A percentile compares a stretch with the other conserved stretches of the same genome.
phyloP scores from a whole-genome alignment of 2,888 invertebrate species.

The Chymomyza amoena region DNA sequence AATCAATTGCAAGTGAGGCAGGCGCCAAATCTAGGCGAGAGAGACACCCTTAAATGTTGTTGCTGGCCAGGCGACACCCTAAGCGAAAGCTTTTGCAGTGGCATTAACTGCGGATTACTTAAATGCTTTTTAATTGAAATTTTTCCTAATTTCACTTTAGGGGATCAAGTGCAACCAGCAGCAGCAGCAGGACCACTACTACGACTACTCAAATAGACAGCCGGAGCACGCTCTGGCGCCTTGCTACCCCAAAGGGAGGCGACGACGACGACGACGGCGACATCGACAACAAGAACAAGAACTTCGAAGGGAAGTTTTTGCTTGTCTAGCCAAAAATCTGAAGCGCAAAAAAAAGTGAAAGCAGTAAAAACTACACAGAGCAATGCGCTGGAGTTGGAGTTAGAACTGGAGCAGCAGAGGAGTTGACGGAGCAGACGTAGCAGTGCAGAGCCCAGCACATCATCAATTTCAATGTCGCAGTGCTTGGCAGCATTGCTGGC shows the following conservation, averaged over 20 bases:
- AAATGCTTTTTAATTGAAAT: constrained; percentile 77
- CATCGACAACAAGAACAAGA: constrained; percentile 11
- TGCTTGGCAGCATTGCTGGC: background rate
- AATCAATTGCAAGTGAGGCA: constrained; percentile 49
- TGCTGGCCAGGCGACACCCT: constrained; percentile 3
- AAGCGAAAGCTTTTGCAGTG: constrained; percentile 46
- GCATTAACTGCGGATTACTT: constrained; percentile 74
- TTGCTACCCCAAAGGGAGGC: constrained; percentile 38
- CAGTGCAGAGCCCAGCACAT: constrained; percentile 42
- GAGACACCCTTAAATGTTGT: constrained; percentile 40
- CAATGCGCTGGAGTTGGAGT: constrained; percentile 26
- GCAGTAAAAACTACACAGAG: constrained; percentile 64
- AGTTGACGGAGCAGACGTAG: background rate
- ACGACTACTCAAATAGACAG: constrained; percentile 52
- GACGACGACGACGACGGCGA: background rate
- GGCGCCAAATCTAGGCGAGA: constrained; percentile 3
- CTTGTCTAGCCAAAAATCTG: constrained; percentile 60
- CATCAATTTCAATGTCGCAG: constrained; percentile 70
- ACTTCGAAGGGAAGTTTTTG: constrained; percentile 54
- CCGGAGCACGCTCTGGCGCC: constrained; percentile 61
- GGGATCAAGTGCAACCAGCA: constrained; percentile 69
- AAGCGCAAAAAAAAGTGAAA: constrained; percentile 57
- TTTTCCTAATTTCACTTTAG: constrained; percentile 72
- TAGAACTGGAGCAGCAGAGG: background rate
- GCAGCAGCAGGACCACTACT: constrained; percentile 14